phyloP scores from a whole-genome alignment of 2,113 vertebrate species.

The Malurus cyaneus region DNA sequence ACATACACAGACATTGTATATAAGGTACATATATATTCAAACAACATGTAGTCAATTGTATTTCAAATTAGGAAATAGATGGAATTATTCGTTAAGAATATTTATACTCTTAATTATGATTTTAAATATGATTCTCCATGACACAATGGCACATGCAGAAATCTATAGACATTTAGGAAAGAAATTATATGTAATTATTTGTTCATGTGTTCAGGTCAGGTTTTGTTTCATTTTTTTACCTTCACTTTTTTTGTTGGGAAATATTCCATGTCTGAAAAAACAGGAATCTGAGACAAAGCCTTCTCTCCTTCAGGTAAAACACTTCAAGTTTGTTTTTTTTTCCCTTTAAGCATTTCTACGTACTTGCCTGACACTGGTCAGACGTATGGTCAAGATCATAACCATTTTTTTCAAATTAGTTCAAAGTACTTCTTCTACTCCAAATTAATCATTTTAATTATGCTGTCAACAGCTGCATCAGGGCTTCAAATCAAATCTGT shows the following conservation, averaged over 20 bases:
- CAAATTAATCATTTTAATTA: conserved; percentile 78
- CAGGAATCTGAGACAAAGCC: not conserved
- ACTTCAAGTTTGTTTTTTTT: not conserved
- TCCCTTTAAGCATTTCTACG: not conserved
- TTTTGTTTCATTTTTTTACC: not conserved
- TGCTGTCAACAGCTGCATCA: conserved; percentile 69
- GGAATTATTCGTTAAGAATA: not conserved
- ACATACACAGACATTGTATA: accelerated
- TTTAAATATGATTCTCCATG: not conserved
- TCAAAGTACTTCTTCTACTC: conserved; percentile 53
- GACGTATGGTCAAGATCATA: conserved; percentile 22
- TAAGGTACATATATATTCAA: not conserved
- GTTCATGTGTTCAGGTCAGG: not conserved
- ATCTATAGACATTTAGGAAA: not conserved
- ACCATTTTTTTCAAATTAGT: conserved; percentile 61
- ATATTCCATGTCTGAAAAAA: not conserved
- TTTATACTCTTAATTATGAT: not conserved
- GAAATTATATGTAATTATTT: not conserved
- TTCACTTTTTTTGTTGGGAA: not conserved
- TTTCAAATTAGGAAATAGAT: not conserved
- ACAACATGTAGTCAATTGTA: not conserved
- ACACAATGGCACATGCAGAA: not conserved
- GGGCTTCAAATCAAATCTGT: conserved; percentile 65
- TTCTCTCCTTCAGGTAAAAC: not conserved
- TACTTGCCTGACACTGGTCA: conserved; percentile 1